Evolutionary conservation across 2,797 vertebrate genomes (phyloP), one percentile per base, ranked within the genome.

Genomic region (Platyrinchus mystaceus): DNA sequence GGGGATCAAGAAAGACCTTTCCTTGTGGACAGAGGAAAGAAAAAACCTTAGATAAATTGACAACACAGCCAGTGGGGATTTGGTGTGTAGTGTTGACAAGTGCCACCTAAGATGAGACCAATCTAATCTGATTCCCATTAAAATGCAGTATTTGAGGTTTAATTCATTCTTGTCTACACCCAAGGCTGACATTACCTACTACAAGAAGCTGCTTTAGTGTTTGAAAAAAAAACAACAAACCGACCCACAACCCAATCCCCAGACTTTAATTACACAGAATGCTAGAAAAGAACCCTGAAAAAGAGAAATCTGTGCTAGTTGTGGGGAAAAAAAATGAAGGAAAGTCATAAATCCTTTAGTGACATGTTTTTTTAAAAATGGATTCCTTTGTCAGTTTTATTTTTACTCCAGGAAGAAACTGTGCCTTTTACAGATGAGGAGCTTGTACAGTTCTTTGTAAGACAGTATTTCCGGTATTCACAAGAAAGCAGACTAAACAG

Each of bases 381-480:
- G 71, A 95, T 96, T 96, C 83, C 34, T 93, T 92, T 94, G 90
- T 96, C 46, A 94, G 95, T 82, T 96, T 97, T 95, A 91, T 97
- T 97, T 94, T 97, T 93, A 96, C 77, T 86, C 60, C 23, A 44
- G 37, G 55, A 85, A 77, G 76, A 87, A 97, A 90, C 59, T 70
- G 9, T 97, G 55, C 78, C 71, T 97, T 97, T 96, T 95, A 95
- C 78, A 89, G 60, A 92, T 71, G 56, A 66, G 74, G 30, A 95
- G 55, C 82, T 95, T 85, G 82, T 95, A 37, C 69, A 53, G 19
- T 77, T 89, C 74, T 50, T 55, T 91, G 39, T 80, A 80, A 94
- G 80, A 34, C 20, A 30, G 53, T 91, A 49, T 76, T 94, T 91
- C 81, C 78, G 67, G 70, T 85, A 78, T 55, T 93, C 73, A 67